These are phyloP conservation scores for Drosophila flavopinicola DNA, from an alignment of 2,888 invertebrate genomes.

Conservation along the genomic window DNA sequence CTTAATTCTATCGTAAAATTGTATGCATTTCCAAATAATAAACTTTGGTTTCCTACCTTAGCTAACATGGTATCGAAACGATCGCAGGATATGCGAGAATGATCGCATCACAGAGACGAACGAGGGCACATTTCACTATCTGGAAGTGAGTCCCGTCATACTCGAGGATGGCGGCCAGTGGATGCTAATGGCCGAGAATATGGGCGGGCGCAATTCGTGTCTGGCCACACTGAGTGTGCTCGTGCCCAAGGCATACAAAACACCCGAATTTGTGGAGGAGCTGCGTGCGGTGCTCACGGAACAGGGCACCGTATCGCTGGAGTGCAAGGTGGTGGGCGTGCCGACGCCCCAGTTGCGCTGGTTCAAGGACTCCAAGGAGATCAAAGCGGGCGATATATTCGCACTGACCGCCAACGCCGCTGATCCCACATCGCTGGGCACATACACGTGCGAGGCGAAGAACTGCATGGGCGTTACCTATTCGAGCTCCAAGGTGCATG, in stretches of 20 bases:
- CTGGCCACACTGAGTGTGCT: constrained; percentile 91
- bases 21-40: no score
- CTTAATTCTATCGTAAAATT: no score
- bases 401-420: constrained; percentile 93
- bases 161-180: constrained; percentile 93
- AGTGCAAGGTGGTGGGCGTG: constrained; percentile 96
- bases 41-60: constrained; percentile 81
- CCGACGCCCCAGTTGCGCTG: constrained; percentile 91
- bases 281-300: constrained; percentile 92
- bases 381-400: constrained; percentile 95
- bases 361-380: constrained; percentile 94
- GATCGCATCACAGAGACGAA: constrained; percentile 91
- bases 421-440: constrained; percentile 93
- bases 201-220: constrained; percentile 90
- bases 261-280: constrained; percentile 94
- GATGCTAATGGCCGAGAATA: constrained; percentile 93
- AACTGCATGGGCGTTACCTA: constrained; percentile 95
- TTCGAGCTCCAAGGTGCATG: constrained; percentile 93
- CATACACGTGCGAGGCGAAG: constrained; percentile 93
- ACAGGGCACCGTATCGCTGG: constrained; percentile 94
- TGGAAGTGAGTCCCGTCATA: constrained; percentile 92
- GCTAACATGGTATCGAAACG: constrained; percentile 95
- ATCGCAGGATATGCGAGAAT: constrained; percentile 89
- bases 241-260: constrained; percentile 95
- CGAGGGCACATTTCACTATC: constrained; percentile 94